phyloP scores from a whole-genome alignment of 2,888 invertebrate genomes.

The Anoplius nigerrimus region DNA sequence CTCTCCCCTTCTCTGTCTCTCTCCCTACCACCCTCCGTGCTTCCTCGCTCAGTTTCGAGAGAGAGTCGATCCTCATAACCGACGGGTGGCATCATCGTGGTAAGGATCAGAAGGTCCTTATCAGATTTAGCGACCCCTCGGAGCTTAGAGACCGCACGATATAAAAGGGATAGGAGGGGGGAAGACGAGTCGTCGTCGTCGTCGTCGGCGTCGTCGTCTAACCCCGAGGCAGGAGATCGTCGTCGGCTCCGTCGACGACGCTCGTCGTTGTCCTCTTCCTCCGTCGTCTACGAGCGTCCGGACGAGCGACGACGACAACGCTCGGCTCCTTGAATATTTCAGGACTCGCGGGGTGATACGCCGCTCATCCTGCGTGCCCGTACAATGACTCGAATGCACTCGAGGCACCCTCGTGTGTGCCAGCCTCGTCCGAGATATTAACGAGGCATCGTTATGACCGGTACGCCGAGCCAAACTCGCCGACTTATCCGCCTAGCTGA shows the following conservation, averaged over 20 bases:
- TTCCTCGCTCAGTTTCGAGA: too few relatives aligned
- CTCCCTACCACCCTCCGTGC: too few relatives aligned
- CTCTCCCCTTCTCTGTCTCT: not conserved
- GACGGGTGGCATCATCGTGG: constrained; percentile 51
- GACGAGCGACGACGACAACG: constrained; percentile 37
- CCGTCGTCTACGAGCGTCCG: too few relatives aligned
- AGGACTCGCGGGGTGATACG: constrained; percentile 65
- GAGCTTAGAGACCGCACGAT: constrained; percentile 36
- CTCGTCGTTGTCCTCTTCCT: too few relatives aligned
- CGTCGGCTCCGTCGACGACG: constrained; percentile 13
- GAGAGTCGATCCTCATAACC: constrained; percentile 43
- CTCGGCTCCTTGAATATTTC: constrained; percentile 72
- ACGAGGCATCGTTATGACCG: constrained; percentile 71
- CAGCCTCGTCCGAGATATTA: constrained; percentile 68
- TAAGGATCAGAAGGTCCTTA: constrained; percentile 73
- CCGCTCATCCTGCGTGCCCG: constrained; percentile 39
- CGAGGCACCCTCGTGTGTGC: constrained; percentile 56
- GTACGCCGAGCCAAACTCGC: constrained; percentile 39
- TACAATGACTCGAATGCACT: constrained; percentile 65
- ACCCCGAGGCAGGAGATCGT: constrained; percentile 34
- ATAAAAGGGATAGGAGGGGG: constrained; percentile 10
- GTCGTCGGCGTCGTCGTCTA: constrained; percentile 10
- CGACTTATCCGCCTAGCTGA: constrained; percentile 51
- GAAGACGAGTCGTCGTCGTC: constrained; percentile 22
- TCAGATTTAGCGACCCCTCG: constrained; percentile 72